A percentile compares a stretch with the other conserved stretches of the same genome.
phyloP scores from a whole-genome alignment of 2,888 invertebrate species.

The Mythimna impura region DNA sequence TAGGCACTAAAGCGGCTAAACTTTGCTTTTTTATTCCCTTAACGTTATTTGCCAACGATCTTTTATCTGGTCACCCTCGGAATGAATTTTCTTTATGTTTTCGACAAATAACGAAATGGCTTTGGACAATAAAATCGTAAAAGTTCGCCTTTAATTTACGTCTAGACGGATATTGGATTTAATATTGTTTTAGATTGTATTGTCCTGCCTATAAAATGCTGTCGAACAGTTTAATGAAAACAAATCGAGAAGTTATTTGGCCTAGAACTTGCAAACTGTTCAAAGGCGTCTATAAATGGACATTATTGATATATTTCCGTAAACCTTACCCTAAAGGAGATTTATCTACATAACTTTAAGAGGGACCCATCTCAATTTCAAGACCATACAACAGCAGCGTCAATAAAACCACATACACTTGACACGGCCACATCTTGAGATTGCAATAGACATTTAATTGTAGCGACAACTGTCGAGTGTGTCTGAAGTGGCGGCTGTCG shows the following conservation, averaged over 20 bases:
- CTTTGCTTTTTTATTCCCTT: constrained; percentile 69
- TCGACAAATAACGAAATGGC: constrained; percentile 66
- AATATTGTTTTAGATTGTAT: constrained; percentile 49
- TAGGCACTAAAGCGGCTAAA: constrained; percentile 39
- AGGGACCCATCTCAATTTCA: constrained; percentile 43
- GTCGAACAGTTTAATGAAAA: neutral
- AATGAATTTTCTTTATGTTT: constrained; percentile 76
- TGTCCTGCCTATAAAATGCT: constrained; percentile 17
- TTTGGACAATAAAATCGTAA: constrained; percentile 72
- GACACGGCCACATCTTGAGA: constrained; percentile 51
- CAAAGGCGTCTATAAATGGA: neutral
- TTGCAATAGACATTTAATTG: constrained; percentile 60
- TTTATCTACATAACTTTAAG: constrained; percentile 8
- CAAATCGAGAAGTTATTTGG: constrained; percentile 1
- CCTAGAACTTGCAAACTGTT: neutral
- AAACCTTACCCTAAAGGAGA: neutral
- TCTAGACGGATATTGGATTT: constrained; percentile 68
- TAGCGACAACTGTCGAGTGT: constrained; percentile 52
- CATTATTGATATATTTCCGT: neutral
- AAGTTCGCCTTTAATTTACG: constrained; percentile 73
- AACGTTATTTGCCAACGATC: constrained; percentile 59
- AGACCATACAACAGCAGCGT: constrained; percentile 16
- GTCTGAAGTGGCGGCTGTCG: constrained; percentile 50
- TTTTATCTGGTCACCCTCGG: constrained; percentile 70
- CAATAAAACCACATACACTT: constrained; percentile 52